Base-by-base conservation (phyloP, 2,888 invertebrate species). In the Cheilosia variabilis region DNA sequence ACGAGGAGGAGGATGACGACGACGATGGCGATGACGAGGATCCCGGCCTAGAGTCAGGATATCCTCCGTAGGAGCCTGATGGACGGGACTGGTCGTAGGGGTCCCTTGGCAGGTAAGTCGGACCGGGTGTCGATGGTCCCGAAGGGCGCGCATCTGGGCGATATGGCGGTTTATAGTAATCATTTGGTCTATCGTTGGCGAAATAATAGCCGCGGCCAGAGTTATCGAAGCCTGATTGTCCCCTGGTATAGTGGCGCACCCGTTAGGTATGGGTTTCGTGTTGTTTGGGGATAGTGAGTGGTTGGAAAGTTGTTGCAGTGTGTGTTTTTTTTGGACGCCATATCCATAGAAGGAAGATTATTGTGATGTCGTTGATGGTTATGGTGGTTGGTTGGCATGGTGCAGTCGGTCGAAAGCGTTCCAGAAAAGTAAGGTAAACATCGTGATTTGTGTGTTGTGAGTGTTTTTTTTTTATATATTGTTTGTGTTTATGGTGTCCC, bases 201-300 rank as follows among this genome's bases (percentile, higher is more conserved):
- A 94, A 95, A 91, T 95, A 95, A 90, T 94, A 94, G 57, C 95
- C 95, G 58, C 94, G 91, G 24, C 95, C 95, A 43, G 94, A 93
- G 47, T 93, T 94, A 90, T 95, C 95, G 93, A 94, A 95, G 7
- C 95, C 94, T 1, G 95, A 93, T 88, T 94, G 93, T 1, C 95
- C 95, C 55, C 95, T 94, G 87, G 86, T 52, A 57, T 9, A 9
- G n/a, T 34, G 34, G 34, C 34, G 10, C 10, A n/a, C 13, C 41
- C 31, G 19, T 17, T 17, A 15, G 34, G 13, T 24, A 27, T 24
- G 31, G 13, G 55, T 31, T 43, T 13, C 5, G 15, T 57, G 57
- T 57, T 57, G 50, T 50, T 13, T 22, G 50, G 4, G n/a, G 34
- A 57, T 43, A 31, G 19, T 45, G 22, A 19, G 34, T 71, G 2